Evolutionary conservation across 1,140 invertebrate genomes (phyloP).

Genomic region (Dreissena rostriformis): DNA sequence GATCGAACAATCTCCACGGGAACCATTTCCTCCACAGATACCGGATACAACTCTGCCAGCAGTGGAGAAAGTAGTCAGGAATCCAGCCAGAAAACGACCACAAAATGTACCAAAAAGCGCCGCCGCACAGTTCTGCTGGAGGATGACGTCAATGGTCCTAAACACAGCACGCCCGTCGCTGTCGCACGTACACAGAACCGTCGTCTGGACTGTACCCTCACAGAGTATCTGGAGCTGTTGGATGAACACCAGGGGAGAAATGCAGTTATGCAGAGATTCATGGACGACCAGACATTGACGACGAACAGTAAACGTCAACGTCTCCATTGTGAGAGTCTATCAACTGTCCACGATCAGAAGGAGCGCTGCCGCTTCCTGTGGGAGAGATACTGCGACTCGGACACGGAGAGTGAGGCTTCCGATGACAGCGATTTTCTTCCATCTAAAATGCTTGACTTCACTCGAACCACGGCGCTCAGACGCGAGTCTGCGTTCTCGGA

Average conservation of each 20-base stretch:
- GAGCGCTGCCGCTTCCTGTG: slow-evolving; percentile 35
- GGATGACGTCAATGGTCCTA: not conserved
- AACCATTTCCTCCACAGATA: slow-evolving; percentile 46
- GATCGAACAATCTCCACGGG: slow-evolving; percentile 20
- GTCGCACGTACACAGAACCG: not conserved
- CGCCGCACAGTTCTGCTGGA: not conserved
- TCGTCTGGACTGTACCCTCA: not conserved
- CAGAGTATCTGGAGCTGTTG: not conserved
- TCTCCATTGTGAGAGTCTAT: slow-evolving; percentile 29
- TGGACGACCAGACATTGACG: slow-evolving; percentile 26
- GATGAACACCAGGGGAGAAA: slow-evolving; percentile 33
- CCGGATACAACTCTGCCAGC: slow-evolving; percentile 31
- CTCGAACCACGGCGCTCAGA: slow-evolving; percentile 1
- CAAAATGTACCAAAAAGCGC: not conserved
- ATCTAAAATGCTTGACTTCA: not conserved
- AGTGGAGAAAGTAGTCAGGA: not conserved
- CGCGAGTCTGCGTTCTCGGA: slow-evolving; percentile 41
- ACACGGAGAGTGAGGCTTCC: not conserved
- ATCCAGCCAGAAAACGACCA: not conserved
- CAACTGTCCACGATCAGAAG: slow-evolving; percentile 15
- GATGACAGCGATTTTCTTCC: slow-evolving; percentile 8
- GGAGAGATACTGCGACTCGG: slow-evolving; percentile 1
- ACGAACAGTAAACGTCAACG: slow-evolving; percentile 13
- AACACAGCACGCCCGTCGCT: slow-evolving; percentile 42
- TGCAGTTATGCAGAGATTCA: slow-evolving; percentile 41